Base-by-base conservation (phyloP, 2,113 vertebrate species). In the Probosciger aterrimus region DNA sequence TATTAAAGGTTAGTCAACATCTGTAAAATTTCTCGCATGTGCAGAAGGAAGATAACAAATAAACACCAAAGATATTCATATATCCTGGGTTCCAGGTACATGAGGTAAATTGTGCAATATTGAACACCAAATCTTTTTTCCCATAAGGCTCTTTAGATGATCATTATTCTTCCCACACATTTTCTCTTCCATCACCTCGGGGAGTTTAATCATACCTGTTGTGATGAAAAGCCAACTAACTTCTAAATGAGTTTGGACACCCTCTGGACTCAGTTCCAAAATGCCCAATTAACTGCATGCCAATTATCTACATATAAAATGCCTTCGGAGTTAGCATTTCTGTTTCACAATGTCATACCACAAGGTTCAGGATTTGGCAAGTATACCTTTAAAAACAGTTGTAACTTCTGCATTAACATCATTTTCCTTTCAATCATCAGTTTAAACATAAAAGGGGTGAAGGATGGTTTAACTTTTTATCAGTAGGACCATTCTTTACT, bases 131-230 rank as follows among this genome's bases (percentile, higher is more conserved):
- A 88, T 37, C 85, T 91, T 14, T 83, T 96, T 94, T 97, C 94
- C 73, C 93, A 93, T 89, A 87, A 90, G 23, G 70, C 50, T 93
- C 84, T 93, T 91, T 60, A 81, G 65, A 68, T 86, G 73, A 95
- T 94, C 53, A 20, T 94, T 67, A 73, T 91, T 94, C 94, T 96
- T 97, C 91, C 95, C 95, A 95, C 92, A 93, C 92, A 84, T 43
- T 71, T 95, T 91, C 90, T 90, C 89, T 94, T 96, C 94, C 84
- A 90, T 95, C 76, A 81, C 93, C 92, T 44, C 76, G 68, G 82
- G 89, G 92, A 96, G 69, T 94, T 95, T 95, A 95, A 95, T 94
- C 95, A 97, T 94, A 88, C 73, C 30, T 44, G 53, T 91, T 96
- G 65, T 95, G 91, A 88, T 95, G 91, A 90, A 94, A 90, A 96